Conservation (phyloP, 2,888 invertebrate species). For the Folsomia candida region DNA sequence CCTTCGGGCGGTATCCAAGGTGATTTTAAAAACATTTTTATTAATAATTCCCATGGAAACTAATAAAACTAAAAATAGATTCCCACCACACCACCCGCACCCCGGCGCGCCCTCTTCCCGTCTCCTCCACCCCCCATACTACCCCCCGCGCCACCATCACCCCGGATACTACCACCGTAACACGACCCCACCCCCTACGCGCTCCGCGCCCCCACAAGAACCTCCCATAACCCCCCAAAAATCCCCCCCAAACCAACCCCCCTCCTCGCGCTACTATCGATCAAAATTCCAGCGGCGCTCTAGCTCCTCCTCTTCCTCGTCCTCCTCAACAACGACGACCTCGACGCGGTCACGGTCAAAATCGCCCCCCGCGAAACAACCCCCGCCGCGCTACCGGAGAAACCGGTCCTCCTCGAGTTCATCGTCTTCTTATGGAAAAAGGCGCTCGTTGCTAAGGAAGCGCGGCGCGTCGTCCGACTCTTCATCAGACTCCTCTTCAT, state of each 20-base stretch:
- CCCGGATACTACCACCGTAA: too few relatives aligned
- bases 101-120: not conserved
- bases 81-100: conserved; percentile 7
- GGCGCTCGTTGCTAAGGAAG: too few relatives aligned
- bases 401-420: not conserved
- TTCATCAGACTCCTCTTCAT: not conserved
- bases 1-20: not conserved
- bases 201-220: not conserved
- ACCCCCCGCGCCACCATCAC: too few relatives aligned
- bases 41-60: not conserved
- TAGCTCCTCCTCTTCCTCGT: not conserved
- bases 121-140: too few relatives aligned
- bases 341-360: not conserved
- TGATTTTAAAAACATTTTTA: not conserved
- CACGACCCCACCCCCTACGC: not conserved
- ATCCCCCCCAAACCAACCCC: not conserved
- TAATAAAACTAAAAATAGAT: too few relatives aligned
- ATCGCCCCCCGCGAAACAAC: conserved; percentile 2
- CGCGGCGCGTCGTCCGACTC: too few relatives aligned
- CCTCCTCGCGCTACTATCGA: not conserved
- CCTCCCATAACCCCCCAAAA: not conserved
- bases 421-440: conserved; percentile 10
- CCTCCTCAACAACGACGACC: not conserved
- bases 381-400: not conserved
- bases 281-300: not conserved